Base-by-base conservation (phyloP, 2,797 vertebrate species). In the Decapterus maruadsi region DNA sequence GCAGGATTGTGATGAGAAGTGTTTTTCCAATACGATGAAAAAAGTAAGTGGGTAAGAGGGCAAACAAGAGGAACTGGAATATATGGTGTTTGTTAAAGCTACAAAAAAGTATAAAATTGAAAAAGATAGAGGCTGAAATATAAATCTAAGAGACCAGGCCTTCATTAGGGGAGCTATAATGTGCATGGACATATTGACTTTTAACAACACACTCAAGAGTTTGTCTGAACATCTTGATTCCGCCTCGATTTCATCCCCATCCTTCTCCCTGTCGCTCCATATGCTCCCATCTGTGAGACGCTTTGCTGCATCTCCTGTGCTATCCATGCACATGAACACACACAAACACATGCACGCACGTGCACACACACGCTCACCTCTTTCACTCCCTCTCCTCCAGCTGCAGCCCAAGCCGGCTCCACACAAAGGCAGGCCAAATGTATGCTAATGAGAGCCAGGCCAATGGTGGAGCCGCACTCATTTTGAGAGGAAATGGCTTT, bases 401-500 rank as follows among this genome's bases (percentile, higher is more conserved):
- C 90, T 89, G 85, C 86, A 85, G 84, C 88, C 87, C 87, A 90
- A 89, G 89, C 82, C 85, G 78, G 85, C 90, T 90, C 87, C 85
- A 82, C 90, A 92, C 89, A 94, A 86, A 90, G 87, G 70, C 89
- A 88, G 87, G 87, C 88, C 88, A 92, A 93, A 92, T 92, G 90
- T 92, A 94, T 94, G 93, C 91, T 95, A 94, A 95, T 94, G 90
- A 89, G 87, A 88, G 85, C 81, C 89, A 93, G 92, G 87, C 89
- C 89, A 89, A 91, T 91, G 84, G 91, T 85, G 87, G 89, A 90
- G 90, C 90, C 71, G 62, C 86, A 88, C 90, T 93, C 91, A 92
- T 92, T 94, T 92, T 89, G 89, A 92, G 92, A 92, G 92, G 94
- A 95, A 95, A 94, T 94, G 93, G 93, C 90, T 92, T 89, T 89